phyloP scores from a whole-genome alignment of 1,140 invertebrate species.

The Hyposmocoma kahamanoa region DNA sequence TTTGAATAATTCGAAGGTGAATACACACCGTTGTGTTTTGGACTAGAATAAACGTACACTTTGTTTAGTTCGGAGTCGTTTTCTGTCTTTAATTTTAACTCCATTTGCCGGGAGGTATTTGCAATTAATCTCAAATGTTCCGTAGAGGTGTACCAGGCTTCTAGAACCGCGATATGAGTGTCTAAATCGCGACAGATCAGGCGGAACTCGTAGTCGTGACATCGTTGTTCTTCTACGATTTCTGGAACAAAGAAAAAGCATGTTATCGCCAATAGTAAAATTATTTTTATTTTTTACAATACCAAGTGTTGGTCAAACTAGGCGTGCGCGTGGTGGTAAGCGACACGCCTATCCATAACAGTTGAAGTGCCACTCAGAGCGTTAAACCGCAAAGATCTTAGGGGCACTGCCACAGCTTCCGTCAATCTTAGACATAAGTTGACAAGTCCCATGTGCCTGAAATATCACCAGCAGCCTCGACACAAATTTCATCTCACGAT shows the following conservation, averaged over 20 bases:
- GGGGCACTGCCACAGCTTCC: too few relatives aligned
- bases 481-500: too few relatives aligned
- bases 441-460: too few relatives aligned
- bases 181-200: constrained; percentile 70
- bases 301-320: too few relatives aligned
- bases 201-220: constrained; percentile 64
- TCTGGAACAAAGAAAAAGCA: constrained; percentile 53
- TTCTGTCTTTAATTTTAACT: constrained; percentile 36
- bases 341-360: too few relatives aligned
- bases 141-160: constrained; percentile 66
- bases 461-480: too few relatives aligned
- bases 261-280: too few relatives aligned
- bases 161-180: constrained; percentile 69
- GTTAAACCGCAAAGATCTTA: too few relatives aligned
- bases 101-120: constrained; percentile 30
- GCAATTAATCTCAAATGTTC: constrained; percentile 37
- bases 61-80: constrained; percentile 53
- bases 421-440: too few relatives aligned
- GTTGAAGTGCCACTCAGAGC: too few relatives aligned
- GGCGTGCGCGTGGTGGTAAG: too few relatives aligned
- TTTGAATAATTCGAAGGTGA: constrained; percentile 39
- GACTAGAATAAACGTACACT: constrained; percentile 57
- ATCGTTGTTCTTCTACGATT: constrained; percentile 72
- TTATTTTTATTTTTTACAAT: too few relatives aligned
- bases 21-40: constrained; percentile 61